Percentiles rank a stretch among this genome's conserved stretches.
phyloP scores from a whole-genome alignment of 2,113 vertebrate genomes.

The Gobius niger region DNA sequence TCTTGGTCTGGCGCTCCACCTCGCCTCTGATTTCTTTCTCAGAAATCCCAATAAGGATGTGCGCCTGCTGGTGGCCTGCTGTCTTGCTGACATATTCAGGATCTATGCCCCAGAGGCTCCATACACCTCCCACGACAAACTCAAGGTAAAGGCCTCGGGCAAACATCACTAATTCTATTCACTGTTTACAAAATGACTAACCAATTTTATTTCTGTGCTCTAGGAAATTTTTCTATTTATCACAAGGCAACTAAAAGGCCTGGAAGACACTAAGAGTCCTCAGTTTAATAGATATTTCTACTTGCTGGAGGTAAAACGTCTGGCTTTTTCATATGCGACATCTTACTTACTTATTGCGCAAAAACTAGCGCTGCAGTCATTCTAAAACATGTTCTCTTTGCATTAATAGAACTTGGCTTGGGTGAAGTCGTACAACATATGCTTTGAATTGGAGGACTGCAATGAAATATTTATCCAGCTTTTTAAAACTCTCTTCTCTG shows the following conservation, averaged over 20 bases:
- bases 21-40: constrained; percentile 99
- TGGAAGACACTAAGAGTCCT: constrained; percentile 98
- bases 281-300: constrained; percentile 99
- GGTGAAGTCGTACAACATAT: constrained; percentile 99
- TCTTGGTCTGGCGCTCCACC: constrained; percentile 94
- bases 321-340: too few species aligned
- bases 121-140: constrained; percentile 98
- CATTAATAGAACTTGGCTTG: constrained; percentile 92
- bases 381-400: constrained; percentile 56
- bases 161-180: background rate
- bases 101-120: constrained; percentile 99
- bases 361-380: constrained; percentile 62
- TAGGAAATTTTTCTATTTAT: constrained; percentile 99
- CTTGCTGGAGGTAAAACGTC: constrained; percentile 89
- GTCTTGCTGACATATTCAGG: constrained; percentile 98
- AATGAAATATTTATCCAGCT: constrained; percentile 99
- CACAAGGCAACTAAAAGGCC: constrained; percentile 97
- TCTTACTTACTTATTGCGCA: too few species aligned
- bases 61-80: constrained; percentile 96
- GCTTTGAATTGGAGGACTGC: constrained; percentile 99
- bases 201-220: constrained; percentile 11
- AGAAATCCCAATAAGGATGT: constrained; percentile 99
- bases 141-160: constrained; percentile 82
- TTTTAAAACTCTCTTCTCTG: constrained; percentile 98
- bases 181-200: background rate